Evolutionary conservation across 1,140 invertebrate genomes (phyloP).

Genomic region (Platyscapa corneri): DNA sequence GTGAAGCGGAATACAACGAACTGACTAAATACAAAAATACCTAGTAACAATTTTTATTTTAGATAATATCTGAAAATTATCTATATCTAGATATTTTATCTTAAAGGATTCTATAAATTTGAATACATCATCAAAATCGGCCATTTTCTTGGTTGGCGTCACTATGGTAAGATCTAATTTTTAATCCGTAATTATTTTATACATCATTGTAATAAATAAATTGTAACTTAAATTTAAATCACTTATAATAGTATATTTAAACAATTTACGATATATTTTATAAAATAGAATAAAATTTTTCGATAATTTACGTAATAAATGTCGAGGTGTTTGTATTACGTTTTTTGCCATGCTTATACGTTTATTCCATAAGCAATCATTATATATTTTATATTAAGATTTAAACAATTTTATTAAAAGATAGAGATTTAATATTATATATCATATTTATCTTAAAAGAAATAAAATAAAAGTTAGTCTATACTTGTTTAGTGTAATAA

Average conservation of each 20-base stretch:
- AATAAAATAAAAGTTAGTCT: no score
- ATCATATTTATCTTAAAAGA: neutral
- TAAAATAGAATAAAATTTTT: neutral
- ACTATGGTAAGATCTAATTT: conserved; percentile 51
- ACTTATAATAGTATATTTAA: neutral
- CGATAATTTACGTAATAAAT: no score
- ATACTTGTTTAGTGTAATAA: no score
- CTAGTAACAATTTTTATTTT: neutral
- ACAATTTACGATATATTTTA: conserved; percentile 39
- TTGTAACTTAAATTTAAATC: neutral
- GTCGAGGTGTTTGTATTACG: neutral
- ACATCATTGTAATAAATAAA: conserved; percentile 30
- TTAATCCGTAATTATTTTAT: conserved; percentile 37
- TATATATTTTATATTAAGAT: neutral
- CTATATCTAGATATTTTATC: neutral
- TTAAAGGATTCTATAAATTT: neutral
- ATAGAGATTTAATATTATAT: neutral
- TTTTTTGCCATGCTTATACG: neutral
- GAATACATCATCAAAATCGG: conserved; percentile 4
- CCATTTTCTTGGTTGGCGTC: conserved; percentile 51
- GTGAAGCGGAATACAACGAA: neutral
- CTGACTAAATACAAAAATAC: neutral
- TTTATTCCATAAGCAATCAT: neutral
- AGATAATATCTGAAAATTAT: neutral
- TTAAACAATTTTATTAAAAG: neutral